Percentiles rank a stretch among this genome's conserved stretches.
These are phyloP conservation scores for Anodontia alba DNA, from an alignment of 2,888 invertebrate genomes.

Conservation along the genomic window DNA sequence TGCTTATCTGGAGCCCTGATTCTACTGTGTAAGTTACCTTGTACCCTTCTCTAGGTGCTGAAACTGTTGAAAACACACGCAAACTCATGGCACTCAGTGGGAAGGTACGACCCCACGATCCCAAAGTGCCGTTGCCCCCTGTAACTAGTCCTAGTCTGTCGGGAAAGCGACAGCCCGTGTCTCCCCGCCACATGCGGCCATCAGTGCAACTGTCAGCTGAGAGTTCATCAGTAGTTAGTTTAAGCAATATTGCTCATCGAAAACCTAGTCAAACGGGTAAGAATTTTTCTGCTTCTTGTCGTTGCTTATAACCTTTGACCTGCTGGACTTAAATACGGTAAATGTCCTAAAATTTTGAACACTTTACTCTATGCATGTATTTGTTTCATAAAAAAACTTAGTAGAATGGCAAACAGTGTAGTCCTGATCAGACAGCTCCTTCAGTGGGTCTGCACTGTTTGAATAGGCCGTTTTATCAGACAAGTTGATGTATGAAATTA, in stretches of 20 bases:
- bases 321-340: too few species aligned
- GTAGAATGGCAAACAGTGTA: too few species aligned
- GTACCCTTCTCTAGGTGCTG: constrained; percentile 88
- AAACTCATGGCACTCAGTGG: constrained; percentile 94
- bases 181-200: constrained; percentile 87
- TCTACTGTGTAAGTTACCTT: constrained; percentile 4
- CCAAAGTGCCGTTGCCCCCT: constrained; percentile 76
- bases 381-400: too few species aligned
- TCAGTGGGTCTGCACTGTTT: too few species aligned
- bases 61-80: constrained; percentile 98
- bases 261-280: constrained; percentile 88
- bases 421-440: too few species aligned
- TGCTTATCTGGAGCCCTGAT: background rate
- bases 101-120: constrained; percentile 83
- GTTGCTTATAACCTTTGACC: too few species aligned
- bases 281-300: constrained; percentile 37
- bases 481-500: background rate
- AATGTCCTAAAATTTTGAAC: too few species aligned
- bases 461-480: background rate
- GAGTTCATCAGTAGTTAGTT: constrained; percentile 97
- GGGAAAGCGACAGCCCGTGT: constrained; percentile 95
- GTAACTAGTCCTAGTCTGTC: constrained; percentile 75
- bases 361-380: too few species aligned
- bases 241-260: constrained; percentile 94
- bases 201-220: constrained; percentile 96